phyloP scores from a whole-genome alignment of 2,113 vertebrate genomes.

The Neolamprologus tretocephalus region DNA sequence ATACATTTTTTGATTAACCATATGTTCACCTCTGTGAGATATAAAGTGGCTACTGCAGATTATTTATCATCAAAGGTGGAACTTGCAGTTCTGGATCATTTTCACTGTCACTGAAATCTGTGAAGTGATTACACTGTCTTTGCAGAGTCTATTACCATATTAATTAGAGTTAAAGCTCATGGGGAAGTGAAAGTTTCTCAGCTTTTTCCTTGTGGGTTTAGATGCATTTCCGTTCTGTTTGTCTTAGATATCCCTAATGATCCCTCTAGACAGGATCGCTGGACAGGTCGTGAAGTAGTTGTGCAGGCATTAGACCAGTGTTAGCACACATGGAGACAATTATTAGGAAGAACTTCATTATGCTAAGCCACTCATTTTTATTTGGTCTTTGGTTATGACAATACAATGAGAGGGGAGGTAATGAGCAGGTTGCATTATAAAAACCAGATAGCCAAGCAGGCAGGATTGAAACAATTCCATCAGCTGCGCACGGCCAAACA shows the following conservation, averaged over 20 bases:
- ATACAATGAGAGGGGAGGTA: neutral
- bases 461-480: neutral
- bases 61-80: neutral
- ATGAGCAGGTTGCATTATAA: neutral
- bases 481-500: neutral
- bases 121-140: neutral
- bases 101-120: neutral
- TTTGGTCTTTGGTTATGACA: neutral
- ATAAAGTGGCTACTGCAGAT: neutral
- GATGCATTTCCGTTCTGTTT: neutral
- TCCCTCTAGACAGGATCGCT: neutral
- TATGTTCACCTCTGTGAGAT: neutral
- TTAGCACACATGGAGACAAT: neutral
- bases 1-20: neutral
- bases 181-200: neutral
- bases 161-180: neutral
- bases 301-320: neutral
- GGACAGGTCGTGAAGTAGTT: neutral
- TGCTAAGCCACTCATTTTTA: neutral
- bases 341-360: neutral
- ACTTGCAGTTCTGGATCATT: neutral
- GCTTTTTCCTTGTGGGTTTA: neutral
- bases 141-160: neutral
- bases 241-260: neutral
- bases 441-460: neutral